These are phyloP conservation scores for Coranthus polyacanthus DNA, from an alignment of 2,797 vertebrate species.

Conservation along the genomic window DNA sequence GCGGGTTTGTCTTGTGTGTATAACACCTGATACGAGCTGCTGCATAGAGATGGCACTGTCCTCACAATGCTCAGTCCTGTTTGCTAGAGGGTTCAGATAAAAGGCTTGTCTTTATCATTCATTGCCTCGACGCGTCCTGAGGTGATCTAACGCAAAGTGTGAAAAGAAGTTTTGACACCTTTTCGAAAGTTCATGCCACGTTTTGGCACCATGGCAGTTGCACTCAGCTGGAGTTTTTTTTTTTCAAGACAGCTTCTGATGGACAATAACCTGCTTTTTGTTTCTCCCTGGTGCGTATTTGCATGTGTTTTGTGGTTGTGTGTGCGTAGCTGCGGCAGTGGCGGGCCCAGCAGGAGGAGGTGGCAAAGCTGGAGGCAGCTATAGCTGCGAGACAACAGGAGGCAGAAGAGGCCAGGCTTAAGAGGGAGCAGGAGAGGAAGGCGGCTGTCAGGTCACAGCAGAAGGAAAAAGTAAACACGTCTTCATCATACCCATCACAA, in stretches of 20 bases:
- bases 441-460: conserved; percentile 83
- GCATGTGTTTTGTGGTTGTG: conserved; percentile 44
- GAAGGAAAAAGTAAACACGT: conserved; percentile 82
- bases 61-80: too few relatives aligned
- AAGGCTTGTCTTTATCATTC: conserved; percentile 29
- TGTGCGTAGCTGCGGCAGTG: conserved; percentile 88
- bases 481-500: neutral
- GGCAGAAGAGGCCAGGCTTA: conserved; percentile 85
- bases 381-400: conserved; percentile 86
- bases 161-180: conserved; percentile 47
- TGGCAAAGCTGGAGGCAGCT: conserved; percentile 87
- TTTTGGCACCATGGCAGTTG: conserved; percentile 17
- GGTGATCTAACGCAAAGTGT: conserved; percentile 35
- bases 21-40: neutral
- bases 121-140: conserved; percentile 27
- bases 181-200: conserved; percentile 38
- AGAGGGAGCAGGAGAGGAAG: conserved; percentile 85
- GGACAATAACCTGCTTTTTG: conserved; percentile 35
- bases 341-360: conserved; percentile 90
- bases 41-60: neutral
- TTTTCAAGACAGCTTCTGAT: conserved; percentile 51
- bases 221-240: conserved; percentile 49
- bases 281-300: conserved; percentile 43
- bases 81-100: neutral
- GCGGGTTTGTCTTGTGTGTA: neutral